Conservation (phyloP, 2,888 invertebrate genomes). For the Cryptus armator region DNA sequence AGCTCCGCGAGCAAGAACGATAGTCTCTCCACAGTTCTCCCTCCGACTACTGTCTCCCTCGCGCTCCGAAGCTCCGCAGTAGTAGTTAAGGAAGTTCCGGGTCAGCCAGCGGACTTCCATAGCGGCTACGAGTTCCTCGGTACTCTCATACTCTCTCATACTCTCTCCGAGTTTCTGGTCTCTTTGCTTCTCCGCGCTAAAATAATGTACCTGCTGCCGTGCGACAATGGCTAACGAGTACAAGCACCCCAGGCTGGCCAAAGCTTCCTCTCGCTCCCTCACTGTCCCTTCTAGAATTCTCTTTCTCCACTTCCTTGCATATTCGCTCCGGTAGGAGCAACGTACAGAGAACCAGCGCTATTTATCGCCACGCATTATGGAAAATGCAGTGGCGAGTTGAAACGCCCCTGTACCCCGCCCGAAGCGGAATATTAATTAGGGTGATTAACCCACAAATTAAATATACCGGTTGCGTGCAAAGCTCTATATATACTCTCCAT, state of each 20-base stretch:
- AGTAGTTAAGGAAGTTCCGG: constrained; percentile 71
- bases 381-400: constrained; percentile 73
- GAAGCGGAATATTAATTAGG: constrained; percentile 80
- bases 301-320: constrained; percentile 50
- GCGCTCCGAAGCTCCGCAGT: constrained; percentile 50
- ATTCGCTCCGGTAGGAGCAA: constrained; percentile 47
- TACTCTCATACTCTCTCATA: neutral
- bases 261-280: constrained; percentile 11
- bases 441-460: constrained; percentile 82
- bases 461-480: constrained; percentile 73
- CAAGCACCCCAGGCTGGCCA: constrained; percentile 44
- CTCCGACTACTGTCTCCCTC: neutral
- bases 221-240: constrained; percentile 75
- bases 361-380: constrained; percentile 78
- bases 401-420: constrained; percentile 63
- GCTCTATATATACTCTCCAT: constrained; percentile 29
- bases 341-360: constrained; percentile 67
- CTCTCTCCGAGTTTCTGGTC: constrained; percentile 28
- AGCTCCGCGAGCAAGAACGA: constrained; percentile 19
- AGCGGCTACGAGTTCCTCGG: constrained; percentile 41
- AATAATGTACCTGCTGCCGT: constrained; percentile 70
- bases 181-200: constrained; percentile 62
- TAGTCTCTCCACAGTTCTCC: constrained; percentile 22
- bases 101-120: constrained; percentile 66
- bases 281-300: constrained; percentile 52